Evolutionary conservation across 2,113 vertebrate genomes (phyloP), one percentile per base, ranked within the genome.

Genomic region (Amia ocellicauda): DNA sequence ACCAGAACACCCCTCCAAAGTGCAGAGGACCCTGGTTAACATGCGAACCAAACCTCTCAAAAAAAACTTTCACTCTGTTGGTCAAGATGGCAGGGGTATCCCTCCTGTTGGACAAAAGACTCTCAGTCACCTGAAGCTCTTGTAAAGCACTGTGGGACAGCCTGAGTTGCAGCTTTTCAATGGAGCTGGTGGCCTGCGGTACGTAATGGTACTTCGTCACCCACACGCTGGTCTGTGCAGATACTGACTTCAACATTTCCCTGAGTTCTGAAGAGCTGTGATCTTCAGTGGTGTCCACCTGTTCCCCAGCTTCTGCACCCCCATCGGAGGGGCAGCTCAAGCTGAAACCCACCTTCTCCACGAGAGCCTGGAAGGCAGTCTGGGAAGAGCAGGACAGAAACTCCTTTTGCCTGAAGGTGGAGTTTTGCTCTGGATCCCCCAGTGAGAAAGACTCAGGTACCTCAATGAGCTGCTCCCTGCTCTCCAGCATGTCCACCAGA

Each of bases 381-480:
- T 2, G 3, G 1, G 3, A 47, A 14, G 1, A 14, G 14, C 2
- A 3, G 17, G 43, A 47, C 1, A 2, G 16, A 47, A 47, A 47
- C 2, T 47, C 43, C 43, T 47, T 16, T 14, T 47, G 7, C 43
- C 16, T n/a, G 43, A 14, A 47, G 17, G 16, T 3, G 7, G 17
- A 47, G 17, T 14, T 47, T 7, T 47, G 43, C 43, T 47, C 8
- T 3, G 83, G 73, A 0, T 78, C 66, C 0, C 9, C 0, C 0
- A 89, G 60, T 28, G 10, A 40, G 19, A 88, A 78, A 0, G 66
- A 19, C 0, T 66, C 13, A 0, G 81, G 83, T 20, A 83, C 1
- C 17, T 23, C 19, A 14, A 86, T 58, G 56, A 86, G 51, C 58
- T 81, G 63, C 2, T 84, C 78, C 54, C 68, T 63, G 17, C 26